Evolutionary conservation across 35 echinoderm and acorn worm species (phyloP), one percentile per base, ranked within the genome.

Genomic region (Lytechinus variegatus): DNA sequence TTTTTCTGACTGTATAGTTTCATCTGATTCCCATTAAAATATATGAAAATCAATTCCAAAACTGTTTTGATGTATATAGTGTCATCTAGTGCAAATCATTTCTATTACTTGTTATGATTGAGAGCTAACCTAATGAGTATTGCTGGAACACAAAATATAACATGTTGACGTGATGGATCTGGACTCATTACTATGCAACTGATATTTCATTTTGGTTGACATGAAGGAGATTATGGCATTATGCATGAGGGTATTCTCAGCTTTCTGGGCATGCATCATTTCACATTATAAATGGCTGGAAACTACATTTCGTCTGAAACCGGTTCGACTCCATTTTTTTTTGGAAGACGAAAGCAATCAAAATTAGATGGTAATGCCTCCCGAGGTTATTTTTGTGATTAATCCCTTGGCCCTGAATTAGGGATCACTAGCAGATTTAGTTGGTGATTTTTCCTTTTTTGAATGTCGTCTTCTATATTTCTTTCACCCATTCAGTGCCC

Each of bases 251-350:
- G 21, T 79, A 79, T 5, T 16, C 66, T 24, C 19, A 2, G 66
- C 14, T 79, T 16, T 79, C 8, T 24, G 4, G 21, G 66, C 66
- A 79, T 79, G 66, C 66, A 79, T 79, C 66, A 79, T 79, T 79
- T n/a, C 66, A 79, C 66, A 79, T 19, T 79, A 79, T 79, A 79
- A 79, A 79, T 79, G 66, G 66, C 66, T 79, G 66, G 66, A 79
- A 79, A 79, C 66, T 24, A 79, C 24, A 24, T 79, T 79, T 79
- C 19, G 61, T 24, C 33, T 79, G 19, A 7, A 24, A 79, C 66
- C 19, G 19, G 19, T 24, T 79, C 21, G 4, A 16, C 66, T 79
- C 0, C 7, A 79, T 24, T n/a, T 79, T 44, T 44, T 24, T n/a
- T 79, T 79, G 66, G n/a, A 79, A 79, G 66, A 19, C 0, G n/a